phyloP scores from a whole-genome alignment of 2,888 invertebrate species.

The Lysandra coridon region DNA sequence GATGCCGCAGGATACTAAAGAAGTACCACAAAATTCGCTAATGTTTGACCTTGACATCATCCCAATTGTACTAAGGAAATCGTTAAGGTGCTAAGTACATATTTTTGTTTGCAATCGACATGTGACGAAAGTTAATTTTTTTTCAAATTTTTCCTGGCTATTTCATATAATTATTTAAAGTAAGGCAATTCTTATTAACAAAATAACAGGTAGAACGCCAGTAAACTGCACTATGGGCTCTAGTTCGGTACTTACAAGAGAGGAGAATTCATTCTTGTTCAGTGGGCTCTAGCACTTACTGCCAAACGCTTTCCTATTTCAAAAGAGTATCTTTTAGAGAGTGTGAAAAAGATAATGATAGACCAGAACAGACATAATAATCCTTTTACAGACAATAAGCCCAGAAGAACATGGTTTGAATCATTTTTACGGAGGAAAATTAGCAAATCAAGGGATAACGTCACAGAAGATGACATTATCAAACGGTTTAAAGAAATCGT shows the following conservation, averaged over 20 bases:
- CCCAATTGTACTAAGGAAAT: too few relatives aligned
- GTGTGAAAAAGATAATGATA: constrained; percentile 21
- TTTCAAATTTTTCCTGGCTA: too few relatives aligned
- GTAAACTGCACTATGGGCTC: constrained; percentile 14
- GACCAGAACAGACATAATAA: constrained; percentile 13
- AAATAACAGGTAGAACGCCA: background rate
- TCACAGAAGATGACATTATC: constrained; percentile 31
- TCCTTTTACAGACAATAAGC: constrained; percentile 22
- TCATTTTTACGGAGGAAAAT: constrained; percentile 13
- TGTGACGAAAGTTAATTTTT: too few relatives aligned
- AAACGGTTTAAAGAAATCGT: constrained; percentile 25
- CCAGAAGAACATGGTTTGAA: constrained; percentile 22
- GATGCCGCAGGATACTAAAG: too few relatives aligned
- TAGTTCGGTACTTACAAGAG: background rate
- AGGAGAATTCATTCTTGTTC: constrained; percentile 9
- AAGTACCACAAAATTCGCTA: too few relatives aligned
- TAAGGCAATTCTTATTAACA: background rate
- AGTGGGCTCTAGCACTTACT: background rate
- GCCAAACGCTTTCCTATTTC: constrained; percentile 10
- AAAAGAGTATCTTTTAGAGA: background rate
- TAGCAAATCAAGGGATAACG: constrained; percentile 20
- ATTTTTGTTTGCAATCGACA: too few relatives aligned
- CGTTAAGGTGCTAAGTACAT: too few relatives aligned
- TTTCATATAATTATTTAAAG: too few relatives aligned
- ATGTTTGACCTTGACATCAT: too few relatives aligned